phyloP scores from a whole-genome alignment of 2,113 vertebrate species.

The Puffinus mauretanicus region DNA sequence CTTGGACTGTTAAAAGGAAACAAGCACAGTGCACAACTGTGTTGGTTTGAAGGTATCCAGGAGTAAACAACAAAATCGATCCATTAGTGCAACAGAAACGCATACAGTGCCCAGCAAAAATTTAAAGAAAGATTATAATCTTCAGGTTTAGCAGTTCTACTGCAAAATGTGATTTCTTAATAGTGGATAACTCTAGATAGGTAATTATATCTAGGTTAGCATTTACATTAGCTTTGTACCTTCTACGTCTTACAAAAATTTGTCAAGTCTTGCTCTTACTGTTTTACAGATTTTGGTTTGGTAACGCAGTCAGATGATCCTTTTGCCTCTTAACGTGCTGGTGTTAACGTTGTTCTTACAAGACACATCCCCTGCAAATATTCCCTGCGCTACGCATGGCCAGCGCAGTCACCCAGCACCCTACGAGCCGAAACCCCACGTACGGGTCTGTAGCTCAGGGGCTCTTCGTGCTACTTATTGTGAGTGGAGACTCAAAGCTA shows the following conservation, averaged over 20 bases:
- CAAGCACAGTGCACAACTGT: rapidly evolving
- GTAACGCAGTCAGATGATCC: neutral
- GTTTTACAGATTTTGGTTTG: neutral
- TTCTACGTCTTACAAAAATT: neutral
- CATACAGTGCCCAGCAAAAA: rapidly evolving
- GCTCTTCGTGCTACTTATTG: neutral
- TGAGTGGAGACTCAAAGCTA: neutral
- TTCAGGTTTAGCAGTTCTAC: too few relatives aligned
- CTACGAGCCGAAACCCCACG: neutral
- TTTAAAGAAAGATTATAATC: rapidly evolving
- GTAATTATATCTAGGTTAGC: neutral
- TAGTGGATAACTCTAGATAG: neutral
- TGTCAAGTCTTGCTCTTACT: neutral
- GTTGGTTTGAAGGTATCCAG: rapidly evolving
- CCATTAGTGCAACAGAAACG: neutral
- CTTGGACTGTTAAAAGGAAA: neutral
- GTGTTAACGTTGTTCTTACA: neutral
- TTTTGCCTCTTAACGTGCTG: neutral
- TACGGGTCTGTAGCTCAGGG: rapidly evolving
- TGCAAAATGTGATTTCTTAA: neutral
- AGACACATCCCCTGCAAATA: rapidly evolving
- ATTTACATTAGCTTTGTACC: too few relatives aligned
- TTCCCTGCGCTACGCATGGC: rapidly evolving
- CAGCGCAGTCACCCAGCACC: neutral
- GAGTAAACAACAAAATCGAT: rapidly evolving